Evolutionary conservation across 2,888 invertebrate genomes (phyloP), one percentile per base, ranked within the genome.

Genomic region (Mesorhabditis sp.): DNA sequence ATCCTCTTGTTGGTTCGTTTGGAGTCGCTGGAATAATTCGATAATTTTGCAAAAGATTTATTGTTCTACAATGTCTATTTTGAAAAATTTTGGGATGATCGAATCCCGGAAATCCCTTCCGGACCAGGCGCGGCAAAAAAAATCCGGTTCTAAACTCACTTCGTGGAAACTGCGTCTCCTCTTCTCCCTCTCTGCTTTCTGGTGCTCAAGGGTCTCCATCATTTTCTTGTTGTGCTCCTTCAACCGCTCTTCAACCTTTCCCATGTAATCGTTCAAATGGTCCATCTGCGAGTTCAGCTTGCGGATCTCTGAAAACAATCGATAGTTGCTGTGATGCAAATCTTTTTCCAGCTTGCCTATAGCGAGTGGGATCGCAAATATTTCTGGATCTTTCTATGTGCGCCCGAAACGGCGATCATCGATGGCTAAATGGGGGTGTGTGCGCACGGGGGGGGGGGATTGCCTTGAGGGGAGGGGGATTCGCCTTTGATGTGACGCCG

Each of bases 241-340:
- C 65, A 78, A 72, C 42, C 76, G 68, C 66, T 76, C 70, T 43
- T 78, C 77, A 70, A 85, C 82, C 72, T 82, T 82, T 44, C 76
- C 72, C 83, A 85, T 83, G 76, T 85, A 85, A 64, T 85, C 83
- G 69, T 85, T 85, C 64, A 85, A 72, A 69, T 85, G 84, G 73
- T 85, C 85, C 67, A 85, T 73, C 73, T 85, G 85, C 6, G 78
- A 74, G 76, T 85, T 83, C 43, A 85, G 72, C 67, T 80, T 82
- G 68, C 83, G 82, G 72, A 85, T 85, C 68, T 85, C 85, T 85
- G 69, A 6, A 84, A 77, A 64, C 28, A 43, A 64, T n/a, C 41
- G 43, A 13, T 41, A 28, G 28, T 28, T 28, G 28, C 28, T 28
- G 28, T 28, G 28, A 28, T 28, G 28, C 28, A 28, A 28, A 28